Evolutionary conservation across 2,797 vertebrate species (phyloP).

Genomic region (Chaetophractus vellerosus): DNA sequence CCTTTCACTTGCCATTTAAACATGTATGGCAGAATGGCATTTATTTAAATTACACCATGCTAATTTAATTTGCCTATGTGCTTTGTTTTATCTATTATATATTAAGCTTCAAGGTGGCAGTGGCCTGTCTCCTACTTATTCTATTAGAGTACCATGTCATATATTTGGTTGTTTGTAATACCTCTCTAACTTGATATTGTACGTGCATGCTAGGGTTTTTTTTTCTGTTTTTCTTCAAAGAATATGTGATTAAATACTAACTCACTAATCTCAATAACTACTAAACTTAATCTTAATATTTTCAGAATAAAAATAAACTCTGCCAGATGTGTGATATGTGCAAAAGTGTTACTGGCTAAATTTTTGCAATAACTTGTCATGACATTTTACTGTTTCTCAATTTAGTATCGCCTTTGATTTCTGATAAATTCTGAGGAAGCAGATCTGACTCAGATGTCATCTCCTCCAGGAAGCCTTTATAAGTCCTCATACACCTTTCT

Average conservation of each 20-base stretch:
- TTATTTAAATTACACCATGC: conserved; percentile 57
- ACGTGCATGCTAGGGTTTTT: background rate
- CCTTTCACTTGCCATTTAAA: conserved; percentile 38
- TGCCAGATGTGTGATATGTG: background rate
- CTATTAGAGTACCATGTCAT: background rate
- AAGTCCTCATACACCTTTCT: rapidly evolving
- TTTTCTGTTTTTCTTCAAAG: background rate
- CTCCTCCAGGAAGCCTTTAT: background rate
- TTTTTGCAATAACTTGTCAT: background rate
- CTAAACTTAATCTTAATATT: background rate
- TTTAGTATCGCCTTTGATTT: background rate
- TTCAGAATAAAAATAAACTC: background rate
- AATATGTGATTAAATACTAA: background rate
- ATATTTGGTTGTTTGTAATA: background rate
- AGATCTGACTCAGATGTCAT: background rate
- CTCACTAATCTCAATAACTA: background rate
- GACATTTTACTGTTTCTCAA: background rate
- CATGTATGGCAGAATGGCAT: background rate
- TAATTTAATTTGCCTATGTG: conserved; percentile 55
- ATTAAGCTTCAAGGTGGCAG: conserved; percentile 14
- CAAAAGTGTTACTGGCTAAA: background rate
- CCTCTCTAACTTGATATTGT: background rate
- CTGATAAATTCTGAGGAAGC: background rate
- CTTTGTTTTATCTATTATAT: conserved; percentile 40
- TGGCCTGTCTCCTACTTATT: background rate